Evolutionary conservation across 2,888 invertebrate species (phyloP).

Genomic region (Drosophila buzzatii): DNA sequence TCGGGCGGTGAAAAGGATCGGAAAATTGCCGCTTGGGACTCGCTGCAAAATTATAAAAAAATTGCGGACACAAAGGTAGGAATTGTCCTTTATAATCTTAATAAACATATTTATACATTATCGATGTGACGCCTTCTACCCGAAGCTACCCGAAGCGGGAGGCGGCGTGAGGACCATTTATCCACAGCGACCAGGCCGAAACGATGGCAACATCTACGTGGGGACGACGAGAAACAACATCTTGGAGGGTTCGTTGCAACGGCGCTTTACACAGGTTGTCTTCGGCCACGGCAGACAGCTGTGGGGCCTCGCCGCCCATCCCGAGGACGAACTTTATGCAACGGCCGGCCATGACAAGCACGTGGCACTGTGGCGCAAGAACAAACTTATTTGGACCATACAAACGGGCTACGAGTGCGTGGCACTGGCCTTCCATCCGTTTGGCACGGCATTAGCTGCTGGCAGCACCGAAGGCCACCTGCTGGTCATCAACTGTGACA

Average conservation of each 20-base stretch:
- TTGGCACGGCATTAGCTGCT: slow-evolving; percentile 93
- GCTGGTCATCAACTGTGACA: slow-evolving; percentile 93
- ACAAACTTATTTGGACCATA: slow-evolving; percentile 94
- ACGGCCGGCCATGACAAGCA: slow-evolving; percentile 96
- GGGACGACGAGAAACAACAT: slow-evolving; percentile 96
- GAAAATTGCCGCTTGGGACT: slow-evolving; percentile 96
- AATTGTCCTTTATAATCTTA: not conserved
- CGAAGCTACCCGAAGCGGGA: slow-evolving; percentile 93
- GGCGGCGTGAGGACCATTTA: slow-evolving; percentile 96
- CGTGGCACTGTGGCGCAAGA: slow-evolving; percentile 95
- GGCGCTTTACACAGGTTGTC: slow-evolving; percentile 94
- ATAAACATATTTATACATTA: slow-evolving; percentile 1
- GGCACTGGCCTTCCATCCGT: slow-evolving; percentile 94
- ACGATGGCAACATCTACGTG: slow-evolving; percentile 96
- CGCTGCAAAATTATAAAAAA: slow-evolving; percentile 94
- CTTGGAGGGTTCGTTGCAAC: slow-evolving; percentile 94
- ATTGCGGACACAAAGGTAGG: slow-evolving; percentile 94
- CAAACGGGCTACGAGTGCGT: slow-evolving; percentile 96
- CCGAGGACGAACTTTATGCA: slow-evolving; percentile 95
- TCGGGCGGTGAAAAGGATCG: slow-evolving; percentile 96
- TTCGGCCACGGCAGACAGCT: slow-evolving; percentile 95
- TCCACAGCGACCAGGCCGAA: slow-evolving; percentile 93
- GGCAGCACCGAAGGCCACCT: slow-evolving; percentile 96
- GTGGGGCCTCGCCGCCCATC: slow-evolving; percentile 95
- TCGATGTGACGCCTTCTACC: not conserved